Base-by-base conservation (phyloP, 1,140 invertebrate genomes). In the Cyrtorhinus lividipennis region DNA sequence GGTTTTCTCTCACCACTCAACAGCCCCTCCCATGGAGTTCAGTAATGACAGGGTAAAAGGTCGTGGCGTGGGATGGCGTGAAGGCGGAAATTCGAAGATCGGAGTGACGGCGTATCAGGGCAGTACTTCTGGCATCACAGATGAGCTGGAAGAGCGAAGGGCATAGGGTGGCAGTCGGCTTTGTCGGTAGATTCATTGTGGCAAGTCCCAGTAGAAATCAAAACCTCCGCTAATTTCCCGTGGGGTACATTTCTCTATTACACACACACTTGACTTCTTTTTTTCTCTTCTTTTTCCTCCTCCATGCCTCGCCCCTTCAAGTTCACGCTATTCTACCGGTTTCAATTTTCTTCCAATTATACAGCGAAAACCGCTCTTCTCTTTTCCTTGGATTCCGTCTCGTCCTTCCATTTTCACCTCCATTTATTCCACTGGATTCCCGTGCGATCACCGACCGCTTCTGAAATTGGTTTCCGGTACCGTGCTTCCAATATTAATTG, bases 231-330 rank as follows among this genome's bases (percentile, higher is more conserved):
- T 59, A 59, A 59, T 59, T 59, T 59, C 58, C 58, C 58, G 58
- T 59, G 58, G 58, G 58, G 58, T 59, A 26, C 58, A 30, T 59
- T 59, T 59, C 58, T 59, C 58, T 22, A 59, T 59, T 59, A 59
- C 58, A 59, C 58, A 59, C 58, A 59, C 58, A 30, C 58, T 59
- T 59, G 58, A 59, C 24, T 59, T 30, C 58, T 26, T 59, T 30
- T 59, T 30, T 26, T 15, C 24, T 2, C 3, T 24, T 57, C 38
- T n/a, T 53, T 53, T 20, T 13, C 12, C 20, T 53, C 20, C 8
- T 13, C 48, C 10, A 5, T 20, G 20, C 48, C 48, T 5, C 48
- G 5, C 48, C 10, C 48, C 20, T 20, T 53, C 20, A 5, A 13
- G 10, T 20, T 8, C 8, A 10, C 10, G 20, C 10, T 22, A 10